A percentile compares a stretch with the other conserved stretches of the same genome.
Conservation (phyloP, 2,113 vertebrate genomes). For the Nothocercus julius region DNA sequence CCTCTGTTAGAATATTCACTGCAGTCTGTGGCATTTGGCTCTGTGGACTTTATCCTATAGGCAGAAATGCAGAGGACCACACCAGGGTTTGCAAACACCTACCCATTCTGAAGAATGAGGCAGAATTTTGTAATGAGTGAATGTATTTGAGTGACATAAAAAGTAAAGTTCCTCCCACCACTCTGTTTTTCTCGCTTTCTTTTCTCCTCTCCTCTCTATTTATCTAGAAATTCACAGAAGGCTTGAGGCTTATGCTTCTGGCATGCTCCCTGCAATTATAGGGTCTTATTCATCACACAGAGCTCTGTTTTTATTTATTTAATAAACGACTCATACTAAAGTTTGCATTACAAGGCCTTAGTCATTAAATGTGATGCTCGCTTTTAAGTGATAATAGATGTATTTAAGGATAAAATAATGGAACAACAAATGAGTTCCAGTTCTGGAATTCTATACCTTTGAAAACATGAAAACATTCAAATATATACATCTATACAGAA, state of each 20-base stretch:
- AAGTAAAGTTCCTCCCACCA: not conserved
- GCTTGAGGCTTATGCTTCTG: not conserved
- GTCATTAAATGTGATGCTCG: not conserved
- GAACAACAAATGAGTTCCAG: not conserved
- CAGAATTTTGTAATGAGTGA: not conserved
- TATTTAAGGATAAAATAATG: not conserved
- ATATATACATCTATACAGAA: not conserved
- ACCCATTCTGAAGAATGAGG: not conserved
- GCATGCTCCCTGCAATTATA: not conserved
- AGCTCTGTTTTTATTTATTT: not conserved
- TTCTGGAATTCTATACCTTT: not conserved
- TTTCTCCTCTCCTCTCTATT: not conserved
- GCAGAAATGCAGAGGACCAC: not conserved
- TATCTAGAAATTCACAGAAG: not conserved
- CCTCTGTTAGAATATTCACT: accelerated
- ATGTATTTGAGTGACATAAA: not conserved
- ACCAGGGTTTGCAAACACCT: not conserved
- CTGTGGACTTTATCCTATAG: accelerated
- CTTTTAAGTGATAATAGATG: not conserved
- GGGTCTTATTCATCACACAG: not conserved
- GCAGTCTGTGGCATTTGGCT: not conserved
- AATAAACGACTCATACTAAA: not conserved
- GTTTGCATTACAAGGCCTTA: not conserved
- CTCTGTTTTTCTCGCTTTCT: not conserved
- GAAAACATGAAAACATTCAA: not conserved